A percentile compares a stretch with the other conserved stretches of the same genome.
Evolutionary conservation across 2,113 vertebrate species (phyloP).

Genomic region (Callionymus lyra): DNA sequence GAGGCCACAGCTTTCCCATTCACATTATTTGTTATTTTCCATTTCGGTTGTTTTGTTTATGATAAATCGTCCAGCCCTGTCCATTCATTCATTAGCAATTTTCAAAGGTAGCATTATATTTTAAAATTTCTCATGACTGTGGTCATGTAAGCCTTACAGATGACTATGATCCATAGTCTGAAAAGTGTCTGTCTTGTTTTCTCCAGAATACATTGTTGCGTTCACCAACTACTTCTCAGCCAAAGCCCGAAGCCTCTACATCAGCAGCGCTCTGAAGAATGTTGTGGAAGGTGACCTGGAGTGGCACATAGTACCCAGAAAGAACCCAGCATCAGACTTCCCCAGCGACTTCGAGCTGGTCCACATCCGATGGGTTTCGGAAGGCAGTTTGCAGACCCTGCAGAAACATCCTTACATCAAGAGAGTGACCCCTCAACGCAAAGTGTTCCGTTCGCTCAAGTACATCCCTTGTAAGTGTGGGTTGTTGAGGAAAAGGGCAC

Average conservation of each 20-base stretch:
- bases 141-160: too few relatives aligned
- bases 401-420: conserved; percentile 95
- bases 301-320: conserved; percentile 88
- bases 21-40: too few relatives aligned
- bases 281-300: conserved; percentile 69
- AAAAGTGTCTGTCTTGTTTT: conserved; percentile 26
- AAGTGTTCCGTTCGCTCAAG: conserved; percentile 88
- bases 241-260: conserved; percentile 88
- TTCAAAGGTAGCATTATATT: too few relatives aligned
- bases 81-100: too few relatives aligned
- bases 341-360: conserved; percentile 97
- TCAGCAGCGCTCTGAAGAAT: conserved; percentile 83
- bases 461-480: conserved; percentile 77
- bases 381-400: conserved; percentile 73
- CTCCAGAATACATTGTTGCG: conserved; percentile 87
- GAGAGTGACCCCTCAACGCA: conserved; percentile 88
- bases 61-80: too few relatives aligned
- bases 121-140: too few relatives aligned
- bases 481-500: too few relatives aligned
- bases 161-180: too few relatives aligned
- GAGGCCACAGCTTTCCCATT: too few relatives aligned
- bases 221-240: conserved; percentile 87
- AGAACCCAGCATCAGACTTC: conserved; percentile 93
- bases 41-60: too few relatives aligned
- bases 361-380: conserved; percentile 81